Evolutionary conservation across 2,797 vertebrate genomes (phyloP).

Genomic region (Tympanoctomys barrerae): DNA sequence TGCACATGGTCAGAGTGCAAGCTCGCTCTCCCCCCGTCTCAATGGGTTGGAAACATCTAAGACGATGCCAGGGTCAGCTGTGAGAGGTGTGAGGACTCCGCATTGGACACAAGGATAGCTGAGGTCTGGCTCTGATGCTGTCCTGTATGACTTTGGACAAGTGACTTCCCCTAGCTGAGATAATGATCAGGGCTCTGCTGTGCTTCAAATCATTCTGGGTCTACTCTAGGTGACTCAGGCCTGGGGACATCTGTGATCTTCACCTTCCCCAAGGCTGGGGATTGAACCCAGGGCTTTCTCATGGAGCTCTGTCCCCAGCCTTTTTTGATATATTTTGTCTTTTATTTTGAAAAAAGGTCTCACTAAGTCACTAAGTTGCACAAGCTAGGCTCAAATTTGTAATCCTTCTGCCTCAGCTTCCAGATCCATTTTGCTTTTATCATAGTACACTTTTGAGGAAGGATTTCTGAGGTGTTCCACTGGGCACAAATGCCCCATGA

Average conservation of each 20-base stretch:
- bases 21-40: too few species aligned
- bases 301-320: background rate
- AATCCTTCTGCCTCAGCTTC: background rate
- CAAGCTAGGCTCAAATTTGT: background rate
- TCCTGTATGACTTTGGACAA: background rate
- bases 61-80: background rate
- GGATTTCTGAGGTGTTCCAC: background rate
- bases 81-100: background rate
- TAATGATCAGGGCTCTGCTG: too few species aligned
- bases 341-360: background rate
- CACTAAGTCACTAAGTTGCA: background rate
- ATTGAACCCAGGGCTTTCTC: background rate
- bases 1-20: background rate
- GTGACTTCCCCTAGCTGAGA: background rate
- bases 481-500: background rate
- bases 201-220: background rate
- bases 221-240: background rate
- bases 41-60: background rate
- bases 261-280: background rate
- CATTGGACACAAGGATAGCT: background rate
- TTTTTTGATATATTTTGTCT: background rate
- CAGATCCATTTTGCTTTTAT: background rate
- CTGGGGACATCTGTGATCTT: background rate
- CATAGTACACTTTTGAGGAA: background rate
- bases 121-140: background rate